Conservation (phyloP, 2,888 invertebrate genomes). For the Tyria jacobaeae region DNA sequence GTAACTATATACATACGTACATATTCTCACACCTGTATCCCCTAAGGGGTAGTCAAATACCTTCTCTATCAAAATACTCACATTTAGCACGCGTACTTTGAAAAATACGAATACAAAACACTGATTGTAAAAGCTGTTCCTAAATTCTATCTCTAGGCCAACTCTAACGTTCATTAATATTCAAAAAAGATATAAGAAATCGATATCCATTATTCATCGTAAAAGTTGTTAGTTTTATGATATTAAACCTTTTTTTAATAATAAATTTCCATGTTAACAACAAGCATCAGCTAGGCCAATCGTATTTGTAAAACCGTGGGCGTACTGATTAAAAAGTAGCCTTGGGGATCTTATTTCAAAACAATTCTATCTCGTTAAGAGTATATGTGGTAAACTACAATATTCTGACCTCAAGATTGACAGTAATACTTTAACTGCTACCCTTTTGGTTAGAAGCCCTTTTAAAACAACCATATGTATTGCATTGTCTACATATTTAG, state of each 20-base stretch:
- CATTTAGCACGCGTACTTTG: too few species aligned
- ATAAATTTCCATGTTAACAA: not conserved
- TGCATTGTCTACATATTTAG: too few species aligned
- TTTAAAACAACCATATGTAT: not conserved
- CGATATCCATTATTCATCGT: not conserved
- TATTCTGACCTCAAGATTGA: not conserved
- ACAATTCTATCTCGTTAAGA: not conserved
- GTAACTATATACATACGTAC: too few species aligned
- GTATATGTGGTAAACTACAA: not conserved
- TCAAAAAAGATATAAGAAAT: not conserved
- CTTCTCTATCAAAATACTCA: too few species aligned
- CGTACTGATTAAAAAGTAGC: not conserved
- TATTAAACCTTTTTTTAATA: not conserved
- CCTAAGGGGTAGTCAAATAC: too few species aligned
- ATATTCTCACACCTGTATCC: too few species aligned
- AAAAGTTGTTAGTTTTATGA: not conserved
- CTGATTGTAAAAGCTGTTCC: too few species aligned
- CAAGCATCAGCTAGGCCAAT: not conserved
- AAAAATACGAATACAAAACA: too few species aligned
- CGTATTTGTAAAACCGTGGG: not conserved
- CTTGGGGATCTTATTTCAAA: not conserved
- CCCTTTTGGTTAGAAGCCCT: not conserved
- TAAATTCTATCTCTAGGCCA: not conserved
- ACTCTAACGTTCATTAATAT: not conserved
- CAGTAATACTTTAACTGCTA: not conserved